A percentile compares a stretch with the other conserved stretches of the same genome.
phyloP scores from a whole-genome alignment of 2,113 vertebrate species.

The Perca fluviatilis region DNA sequence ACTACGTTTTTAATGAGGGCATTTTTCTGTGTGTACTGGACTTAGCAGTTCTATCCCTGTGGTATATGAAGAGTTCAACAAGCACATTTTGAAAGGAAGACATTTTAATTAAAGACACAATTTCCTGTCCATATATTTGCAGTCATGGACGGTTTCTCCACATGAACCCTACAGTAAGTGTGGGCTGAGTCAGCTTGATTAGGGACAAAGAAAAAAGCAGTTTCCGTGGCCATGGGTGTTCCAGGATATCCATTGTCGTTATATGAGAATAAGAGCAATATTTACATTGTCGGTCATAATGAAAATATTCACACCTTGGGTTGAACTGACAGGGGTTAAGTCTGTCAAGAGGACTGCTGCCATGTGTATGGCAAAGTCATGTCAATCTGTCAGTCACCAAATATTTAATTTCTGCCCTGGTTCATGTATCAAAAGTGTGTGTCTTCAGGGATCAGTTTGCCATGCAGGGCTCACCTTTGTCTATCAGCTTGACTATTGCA shows the following conservation, averaged over 20 bases:
- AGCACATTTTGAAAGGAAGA: constrained; percentile 41
- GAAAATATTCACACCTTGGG: not conserved
- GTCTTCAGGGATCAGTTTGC: not conserved
- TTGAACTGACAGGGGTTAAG: not conserved
- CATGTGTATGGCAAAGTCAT: constrained; percentile 12
- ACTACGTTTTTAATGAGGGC: not conserved
- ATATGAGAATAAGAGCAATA: constrained; percentile 4
- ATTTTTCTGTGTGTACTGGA: not conserved
- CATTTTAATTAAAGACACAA: constrained; percentile 53
- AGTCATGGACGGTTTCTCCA: constrained; percentile 49
- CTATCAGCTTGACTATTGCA: not conserved
- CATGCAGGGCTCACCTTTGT: not conserved
- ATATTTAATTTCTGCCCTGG: not conserved
- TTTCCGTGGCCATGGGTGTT: constrained; percentile 35
- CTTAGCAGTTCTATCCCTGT: constrained; percentile 11
- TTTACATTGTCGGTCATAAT: constrained; percentile 9
- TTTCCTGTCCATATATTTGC: constrained; percentile 54
- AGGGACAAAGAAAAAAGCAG: constrained; percentile 38
- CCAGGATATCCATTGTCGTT: constrained; percentile 12
- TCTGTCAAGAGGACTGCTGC: constrained; percentile 5
- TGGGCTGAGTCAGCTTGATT: constrained; percentile 68
- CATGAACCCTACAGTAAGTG: constrained; percentile 5
- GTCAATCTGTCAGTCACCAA: not conserved
- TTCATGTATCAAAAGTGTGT: not conserved
- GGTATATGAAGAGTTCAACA: constrained; percentile 31